phyloP scores from a whole-genome alignment of 2,113 vertebrate species.

The Patagioenas fasciata region DNA sequence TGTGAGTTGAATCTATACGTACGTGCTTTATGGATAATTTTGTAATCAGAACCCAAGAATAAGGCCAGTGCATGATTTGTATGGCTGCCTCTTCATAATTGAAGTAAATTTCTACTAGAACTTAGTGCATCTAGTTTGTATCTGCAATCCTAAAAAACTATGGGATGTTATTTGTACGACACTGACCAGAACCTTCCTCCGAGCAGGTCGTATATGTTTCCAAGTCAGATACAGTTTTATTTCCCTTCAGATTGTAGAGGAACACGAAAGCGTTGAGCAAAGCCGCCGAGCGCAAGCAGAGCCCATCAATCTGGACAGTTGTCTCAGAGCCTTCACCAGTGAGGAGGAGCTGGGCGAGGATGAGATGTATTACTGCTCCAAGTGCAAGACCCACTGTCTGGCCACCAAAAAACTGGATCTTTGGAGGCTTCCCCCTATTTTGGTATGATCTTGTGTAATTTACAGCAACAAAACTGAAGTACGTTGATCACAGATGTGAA shows the following conservation, averaged over 20 bases:
- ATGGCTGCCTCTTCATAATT: neutral
- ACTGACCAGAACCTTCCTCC: neutral
- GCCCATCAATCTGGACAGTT: slow-evolving; percentile 96
- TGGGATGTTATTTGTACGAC: neutral
- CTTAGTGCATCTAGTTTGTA: neutral
- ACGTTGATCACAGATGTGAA: neutral
- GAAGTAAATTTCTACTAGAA: neutral
- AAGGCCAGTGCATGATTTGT: neutral
- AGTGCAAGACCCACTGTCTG: slow-evolving; percentile 93
- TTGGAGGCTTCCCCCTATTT: slow-evolving; percentile 94
- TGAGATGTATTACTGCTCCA: slow-evolving; percentile 98
- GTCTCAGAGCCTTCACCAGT: slow-evolving; percentile 93
- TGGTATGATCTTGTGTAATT: slow-evolving; percentile 76
- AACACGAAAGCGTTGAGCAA: slow-evolving; percentile 93
- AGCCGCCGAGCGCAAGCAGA: slow-evolving; percentile 93
- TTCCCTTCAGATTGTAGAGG: slow-evolving; percentile 86
- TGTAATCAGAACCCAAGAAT: neutral
- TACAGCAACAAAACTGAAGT: neutral
- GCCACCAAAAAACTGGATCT: slow-evolving; percentile 98
- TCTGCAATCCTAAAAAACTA: neutral
- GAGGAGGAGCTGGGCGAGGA: slow-evolving; percentile 97
- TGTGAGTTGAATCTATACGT: neutral
- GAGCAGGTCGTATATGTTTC: neutral
- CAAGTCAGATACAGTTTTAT: slow-evolving; percentile 2
- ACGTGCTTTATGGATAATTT: neutral